These are phyloP conservation scores for Mimachlamys varia DNA, from an alignment of 2,888 invertebrate genomes.

Conservation along the genomic window DNA sequence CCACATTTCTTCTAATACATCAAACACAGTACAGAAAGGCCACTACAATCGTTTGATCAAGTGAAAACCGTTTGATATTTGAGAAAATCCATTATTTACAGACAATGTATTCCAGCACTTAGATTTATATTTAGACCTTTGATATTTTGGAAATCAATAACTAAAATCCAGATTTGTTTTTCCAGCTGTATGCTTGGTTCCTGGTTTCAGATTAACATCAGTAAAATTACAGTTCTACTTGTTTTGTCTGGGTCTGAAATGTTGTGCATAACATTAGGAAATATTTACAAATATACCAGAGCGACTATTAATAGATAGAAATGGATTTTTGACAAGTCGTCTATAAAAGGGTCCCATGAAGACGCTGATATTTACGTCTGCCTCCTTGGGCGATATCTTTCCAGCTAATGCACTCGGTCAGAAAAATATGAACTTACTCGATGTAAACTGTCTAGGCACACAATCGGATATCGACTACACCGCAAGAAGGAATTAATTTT, in stretches of 20 bases:
- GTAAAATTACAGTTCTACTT: not conserved
- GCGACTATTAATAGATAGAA: not conserved
- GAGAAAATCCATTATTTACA: slow-evolving; percentile 6
- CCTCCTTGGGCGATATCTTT: not conserved
- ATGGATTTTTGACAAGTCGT: not conserved
- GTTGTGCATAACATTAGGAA: not conserved
- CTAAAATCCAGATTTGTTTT: not conserved
- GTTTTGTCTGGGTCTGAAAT: not conserved
- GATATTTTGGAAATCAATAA: not conserved
- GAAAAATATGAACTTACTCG: slow-evolving; percentile 14
- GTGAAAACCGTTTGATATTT: not conserved
- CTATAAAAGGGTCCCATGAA: not conserved
- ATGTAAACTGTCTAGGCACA: slow-evolving; percentile 15
- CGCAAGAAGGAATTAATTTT: not conserved
- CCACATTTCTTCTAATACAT: not conserved
- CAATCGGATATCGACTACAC: not conserved
- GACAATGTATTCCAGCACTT: not conserved
- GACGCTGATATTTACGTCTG: not conserved
- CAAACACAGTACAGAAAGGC: not conserved
- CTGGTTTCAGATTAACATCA: not conserved
- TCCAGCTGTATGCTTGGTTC: not conserved
- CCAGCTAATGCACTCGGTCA: slow-evolving; percentile 18
- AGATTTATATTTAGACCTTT: not conserved
- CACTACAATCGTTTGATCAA: not conserved
- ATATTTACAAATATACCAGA: not conserved